Base-by-base conservation (phyloP, 2,113 vertebrate genomes). In the Xenus cinereus region DNA sequence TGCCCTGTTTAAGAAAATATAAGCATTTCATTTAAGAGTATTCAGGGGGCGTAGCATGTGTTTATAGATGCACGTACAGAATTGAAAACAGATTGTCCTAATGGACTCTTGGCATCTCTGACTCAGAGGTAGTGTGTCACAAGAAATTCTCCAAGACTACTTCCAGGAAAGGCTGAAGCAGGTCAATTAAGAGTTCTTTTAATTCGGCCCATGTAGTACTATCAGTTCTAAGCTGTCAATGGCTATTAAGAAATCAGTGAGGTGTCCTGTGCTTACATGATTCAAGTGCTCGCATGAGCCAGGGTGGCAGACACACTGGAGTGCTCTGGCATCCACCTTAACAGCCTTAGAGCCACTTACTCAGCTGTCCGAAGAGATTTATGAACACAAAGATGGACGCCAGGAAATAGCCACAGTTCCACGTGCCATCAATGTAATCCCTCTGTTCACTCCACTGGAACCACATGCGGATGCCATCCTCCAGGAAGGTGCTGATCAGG, bases 381-480 rank as follows among this genome's bases (percentile, higher is more conserved):
- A 99, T 97, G 96, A 99, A 98, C 93, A 99, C 99, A 7, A 99
- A 99, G 97, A 98, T 96, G 2, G 98, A 99, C 62, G 99, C 99
- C 95, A 99, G 97, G 96, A 99, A 97, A 97, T 99, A 99, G 96
- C 99, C 99, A 27, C 99, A 99, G 98, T 91, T 98, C 99, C 99
- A 99, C 12, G 99, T 99, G 74, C 95, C 98, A 56, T 99, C 99
- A 5, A 99, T 99, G 98, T 99, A 99, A 95, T 99, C 99, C 24
- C 99, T 98, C 98, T 99, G 99, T 78, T 99, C 99, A 0, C 98
- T 98, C 99, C 99, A 99, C 98, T 99, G 99, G 98, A 99, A 99
- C 99, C 99, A 99, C 99, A 99, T 99, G 90, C 99, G 99, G 94
- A 99, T 99, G 87, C 99, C 99, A 5, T 99, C 99, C 97, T 99